Evolutionary conservation across 2,113 vertebrate species (phyloP).

Genomic region (Dipodomys ordii): DNA sequence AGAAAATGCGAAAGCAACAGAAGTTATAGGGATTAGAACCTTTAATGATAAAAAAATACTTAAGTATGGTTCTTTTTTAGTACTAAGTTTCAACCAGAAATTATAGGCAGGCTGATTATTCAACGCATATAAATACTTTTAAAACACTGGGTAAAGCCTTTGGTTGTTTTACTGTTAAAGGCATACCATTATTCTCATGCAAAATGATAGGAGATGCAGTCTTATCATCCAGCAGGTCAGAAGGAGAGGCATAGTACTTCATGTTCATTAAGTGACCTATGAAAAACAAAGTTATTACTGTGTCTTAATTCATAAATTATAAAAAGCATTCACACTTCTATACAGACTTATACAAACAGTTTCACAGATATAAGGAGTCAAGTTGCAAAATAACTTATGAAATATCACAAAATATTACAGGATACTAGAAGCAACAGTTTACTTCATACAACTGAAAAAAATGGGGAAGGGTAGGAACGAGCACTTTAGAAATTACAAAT

Average conservation of each 20-base stretch:
- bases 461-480: not conserved
- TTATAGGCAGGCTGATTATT: not conserved
- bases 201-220: slow-evolving; percentile 90
- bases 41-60: not conserved
- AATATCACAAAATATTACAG: not conserved
- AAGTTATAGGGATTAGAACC: not conserved
- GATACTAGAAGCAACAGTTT: slow-evolving; percentile 40
- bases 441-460: slow-evolving; percentile 29
- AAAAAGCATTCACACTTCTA: slow-evolving; percentile 53
- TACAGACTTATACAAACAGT: slow-evolving; percentile 5
- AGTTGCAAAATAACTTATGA: slow-evolving; percentile 46
- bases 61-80: not conserved
- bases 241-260: slow-evolving; percentile 98
- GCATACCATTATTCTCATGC: slow-evolving; percentile 91
- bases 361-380: slow-evolving; percentile 1
- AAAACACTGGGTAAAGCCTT: slow-evolving; percentile 18
- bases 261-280: slow-evolving; percentile 95
- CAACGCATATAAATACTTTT: not conserved
- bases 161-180: slow-evolving; percentile 44
- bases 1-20: slow-evolving; percentile 6
- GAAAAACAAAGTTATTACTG: slow-evolving; percentile 67
- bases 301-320: slow-evolving; percentile 35
- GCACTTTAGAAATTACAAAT: slow-evolving; percentile 52
- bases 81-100: slow-evolving; percentile 42
- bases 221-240: slow-evolving; percentile 95